Evolutionary conservation across 1,140 invertebrate species (phyloP).

Genomic region (Psilanteris sp.): DNA sequence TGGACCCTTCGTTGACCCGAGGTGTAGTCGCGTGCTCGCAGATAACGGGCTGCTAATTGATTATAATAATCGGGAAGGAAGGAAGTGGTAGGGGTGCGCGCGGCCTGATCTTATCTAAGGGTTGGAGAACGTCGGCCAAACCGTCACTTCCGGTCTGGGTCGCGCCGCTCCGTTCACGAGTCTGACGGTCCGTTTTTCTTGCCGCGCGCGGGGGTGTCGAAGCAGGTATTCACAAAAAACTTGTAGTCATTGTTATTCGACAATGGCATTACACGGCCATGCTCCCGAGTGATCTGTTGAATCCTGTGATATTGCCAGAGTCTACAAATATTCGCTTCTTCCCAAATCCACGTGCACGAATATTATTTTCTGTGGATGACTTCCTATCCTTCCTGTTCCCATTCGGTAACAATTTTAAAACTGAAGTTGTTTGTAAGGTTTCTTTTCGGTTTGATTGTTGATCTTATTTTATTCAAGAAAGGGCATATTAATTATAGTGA

Average conservation of each 20-base stretch:
- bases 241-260: neutral
- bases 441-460: too few relatives aligned
- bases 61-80: conserved; percentile 74
- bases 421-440: too few relatives aligned
- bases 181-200: neutral
- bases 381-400: too few relatives aligned
- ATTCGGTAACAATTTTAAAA: too few relatives aligned
- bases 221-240: neutral
- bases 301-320: too few relatives aligned
- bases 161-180: neutral
- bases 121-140: conserved; percentile 60
- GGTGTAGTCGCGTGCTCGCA: conserved; percentile 69
- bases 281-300: too few relatives aligned
- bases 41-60: conserved; percentile 78
- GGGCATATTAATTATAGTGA: too few relatives aligned
- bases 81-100: conserved; percentile 58
- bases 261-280: neutral
- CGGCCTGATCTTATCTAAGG: conserved; percentile 63
- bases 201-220: neutral
- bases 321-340: too few relatives aligned
- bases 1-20: conserved; percentile 70
- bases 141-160: conserved; percentile 56
- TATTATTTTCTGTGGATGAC: too few relatives aligned
- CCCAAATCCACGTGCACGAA: too few relatives aligned
- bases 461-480: too few relatives aligned